Evolutionary conservation across 1,140 invertebrate species (phyloP).

Genomic region (Melipona quadrifasciata): DNA sequence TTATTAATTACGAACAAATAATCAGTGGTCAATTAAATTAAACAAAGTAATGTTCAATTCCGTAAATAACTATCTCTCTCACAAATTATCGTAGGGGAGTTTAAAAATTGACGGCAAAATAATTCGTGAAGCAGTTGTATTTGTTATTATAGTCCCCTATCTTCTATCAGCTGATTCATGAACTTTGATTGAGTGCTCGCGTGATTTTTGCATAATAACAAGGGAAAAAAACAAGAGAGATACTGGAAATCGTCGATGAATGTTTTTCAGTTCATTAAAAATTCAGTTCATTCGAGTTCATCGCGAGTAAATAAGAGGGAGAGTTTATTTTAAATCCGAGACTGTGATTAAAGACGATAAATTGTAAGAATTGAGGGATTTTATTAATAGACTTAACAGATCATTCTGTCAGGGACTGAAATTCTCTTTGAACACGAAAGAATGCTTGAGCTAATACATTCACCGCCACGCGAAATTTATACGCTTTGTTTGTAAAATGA

Average conservation of each 20-base stretch:
- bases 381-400: neutral
- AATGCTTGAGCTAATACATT: neutral
- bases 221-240: neutral
- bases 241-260: neutral
- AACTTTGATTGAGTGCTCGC: neutral
- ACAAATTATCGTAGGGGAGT: too few species aligned
- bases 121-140: neutral
- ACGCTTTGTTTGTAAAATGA: too few species aligned
- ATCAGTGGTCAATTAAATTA: too few species aligned
- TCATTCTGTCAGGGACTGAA: neutral
- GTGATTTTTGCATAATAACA: neutral
- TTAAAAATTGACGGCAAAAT: too few species aligned
- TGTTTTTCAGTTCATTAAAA: neutral
- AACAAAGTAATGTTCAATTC: too few species aligned
- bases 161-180: neutral
- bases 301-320: neutral
- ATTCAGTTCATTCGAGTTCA: neutral
- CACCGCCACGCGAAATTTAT: too few species aligned
- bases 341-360: too few species aligned
- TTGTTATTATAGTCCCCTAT: neutral
- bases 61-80: too few species aligned
- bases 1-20: too few species aligned
- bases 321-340: neutral
- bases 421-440: neutral
- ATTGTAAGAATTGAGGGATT: too few species aligned